phyloP scores from a whole-genome alignment of 2,113 vertebrate genomes.

The Dromas ardeola region DNA sequence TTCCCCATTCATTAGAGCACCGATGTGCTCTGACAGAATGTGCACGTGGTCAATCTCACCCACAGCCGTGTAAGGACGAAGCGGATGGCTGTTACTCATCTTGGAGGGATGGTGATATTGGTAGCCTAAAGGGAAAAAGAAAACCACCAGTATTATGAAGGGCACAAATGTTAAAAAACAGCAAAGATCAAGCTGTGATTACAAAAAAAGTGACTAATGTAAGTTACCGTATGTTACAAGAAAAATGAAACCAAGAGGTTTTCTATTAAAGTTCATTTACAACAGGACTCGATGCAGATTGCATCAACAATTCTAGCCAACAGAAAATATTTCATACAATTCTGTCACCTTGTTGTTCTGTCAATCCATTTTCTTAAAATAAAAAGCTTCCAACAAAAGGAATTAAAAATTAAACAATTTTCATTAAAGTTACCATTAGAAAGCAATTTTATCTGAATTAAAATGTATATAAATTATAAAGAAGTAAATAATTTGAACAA shows the following conservation, averaged over 20 bases:
- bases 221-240: not conserved
- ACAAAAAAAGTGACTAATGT: rapidly evolving
- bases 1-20: conserved; percentile 90
- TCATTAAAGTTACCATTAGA: not conserved
- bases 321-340: not conserved
- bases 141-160: not conserved
- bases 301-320: not conserved
- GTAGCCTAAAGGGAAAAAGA: conserved; percentile 40
- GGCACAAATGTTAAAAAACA: not conserved
- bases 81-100: conserved; percentile 97
- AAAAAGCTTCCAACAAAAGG: conserved; percentile 4
- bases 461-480: not conserved
- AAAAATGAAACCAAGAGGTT: not conserved
- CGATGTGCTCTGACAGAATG: conserved; percentile 96
- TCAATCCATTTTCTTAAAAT: not conserved
- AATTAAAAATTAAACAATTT: not conserved
- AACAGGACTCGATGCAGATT: not conserved
- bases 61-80: conserved; percentile 89
- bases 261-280: not conserved
- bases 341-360: not conserved
- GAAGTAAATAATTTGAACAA: not conserved
- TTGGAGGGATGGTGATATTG: conserved; percentile 62
- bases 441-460: not conserved
- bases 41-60: conserved; percentile 97
- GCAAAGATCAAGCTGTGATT: not conserved